These are phyloP conservation scores for Asobara japonica DNA, from an alignment of 1,140 invertebrate species.

Conservation along the genomic window DNA sequence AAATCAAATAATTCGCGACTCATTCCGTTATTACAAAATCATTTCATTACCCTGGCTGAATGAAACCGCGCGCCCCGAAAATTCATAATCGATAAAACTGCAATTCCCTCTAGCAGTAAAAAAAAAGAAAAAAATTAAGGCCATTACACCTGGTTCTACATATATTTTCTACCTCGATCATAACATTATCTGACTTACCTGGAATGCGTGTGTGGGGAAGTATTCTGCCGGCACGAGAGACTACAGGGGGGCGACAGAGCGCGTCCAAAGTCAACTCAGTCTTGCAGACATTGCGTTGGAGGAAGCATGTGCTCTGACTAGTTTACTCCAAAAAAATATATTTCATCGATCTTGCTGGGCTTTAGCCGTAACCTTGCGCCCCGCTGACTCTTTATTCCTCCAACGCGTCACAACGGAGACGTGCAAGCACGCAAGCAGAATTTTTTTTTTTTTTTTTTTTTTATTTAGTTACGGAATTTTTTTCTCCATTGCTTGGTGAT, in stretches of 20 bases:
- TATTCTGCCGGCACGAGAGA: constrained; percentile 18
- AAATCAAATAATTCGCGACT: neutral
- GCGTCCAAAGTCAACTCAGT: neutral
- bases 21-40: too few species aligned
- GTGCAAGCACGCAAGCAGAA: neutral
- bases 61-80: too few species aligned
- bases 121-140: neutral
- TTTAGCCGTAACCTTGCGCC: constrained; percentile 32
- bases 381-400: neutral
- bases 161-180: neutral
- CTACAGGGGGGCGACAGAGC: neutral
- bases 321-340: neutral
- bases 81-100: constrained; percentile 1
- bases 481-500: neutral
- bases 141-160: neutral
- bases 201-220: constrained; percentile 14
- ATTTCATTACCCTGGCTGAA: too few species aligned
- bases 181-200: neutral
- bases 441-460: neutral
- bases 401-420: neutral
- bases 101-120: neutral
- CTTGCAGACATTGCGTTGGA: constrained; percentile 29
- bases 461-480: neutral
- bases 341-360: constrained; percentile 30
- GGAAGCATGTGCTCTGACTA: constrained; percentile 27